Base-by-base conservation (phyloP, 2,797 vertebrate species). In the Sebastolobus altivelis region DNA sequence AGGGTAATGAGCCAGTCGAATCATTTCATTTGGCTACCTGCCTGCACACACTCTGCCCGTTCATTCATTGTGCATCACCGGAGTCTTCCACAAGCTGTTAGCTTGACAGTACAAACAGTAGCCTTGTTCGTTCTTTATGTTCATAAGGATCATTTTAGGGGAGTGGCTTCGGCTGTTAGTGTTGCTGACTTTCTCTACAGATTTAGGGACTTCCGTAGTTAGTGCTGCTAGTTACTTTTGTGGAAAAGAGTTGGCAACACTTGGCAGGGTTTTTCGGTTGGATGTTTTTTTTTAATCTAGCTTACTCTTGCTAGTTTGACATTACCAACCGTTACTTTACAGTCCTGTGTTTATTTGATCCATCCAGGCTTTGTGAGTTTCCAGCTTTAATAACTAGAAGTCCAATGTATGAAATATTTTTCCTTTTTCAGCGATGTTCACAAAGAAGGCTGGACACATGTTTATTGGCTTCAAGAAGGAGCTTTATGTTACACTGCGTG, bases 61-160 rank as follows among this genome's bases (percentile, higher is more conserved):
- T 14, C 43, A 46, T 0, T 46, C 43, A 46, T 46, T 46, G 43
- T 46, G 43, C 43, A 46, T 46, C 43, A 46, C 43, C 16, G 43
- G 14, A 46, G 43, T 46, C 43, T 46, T 46, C 0, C 0, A 0
- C 43, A 46, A 46, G 43, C 6, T 46, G 43, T 16, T 46, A 3
- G 6, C 43, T 46, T 20, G 0, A 49, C 43, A 49, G 43, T 20
- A 49, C 43, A 49, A 49, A 49, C 43, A 20, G 18, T 0, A 49
- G 16, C 43, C 43, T 18, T 49, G 43, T 49, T 49, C 43, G 8
- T 18, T 20, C 16, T 49, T 49, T 20, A 49, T 49, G 43, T 20
- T 49, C 43, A 46, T 49, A 8, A 20, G 43, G 43, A 49, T 49
- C 8, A 20, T 49, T 49, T 49, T 49, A 16, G 0, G 16, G 18